Conservation (phyloP, 2,797 vertebrate genomes). For the Alauda arvensis region DNA sequence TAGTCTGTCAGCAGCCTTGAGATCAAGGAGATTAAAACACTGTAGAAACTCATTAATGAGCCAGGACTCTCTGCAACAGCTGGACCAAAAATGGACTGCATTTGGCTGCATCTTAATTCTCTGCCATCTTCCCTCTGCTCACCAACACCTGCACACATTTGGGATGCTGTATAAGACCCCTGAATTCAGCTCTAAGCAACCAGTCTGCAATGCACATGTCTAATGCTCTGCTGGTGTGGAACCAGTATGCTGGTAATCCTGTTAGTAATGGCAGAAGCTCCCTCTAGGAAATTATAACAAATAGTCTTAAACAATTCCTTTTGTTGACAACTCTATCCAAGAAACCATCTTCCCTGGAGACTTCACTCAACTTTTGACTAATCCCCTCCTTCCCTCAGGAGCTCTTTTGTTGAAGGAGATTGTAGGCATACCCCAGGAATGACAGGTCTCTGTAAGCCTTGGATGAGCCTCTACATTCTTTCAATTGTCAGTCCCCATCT, state of each 20-base stretch:
- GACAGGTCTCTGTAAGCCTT: conserved; percentile 51
- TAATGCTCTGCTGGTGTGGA: conserved; percentile 47
- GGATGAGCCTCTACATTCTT: conserved; percentile 54
- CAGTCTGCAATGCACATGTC: conserved; percentile 29
- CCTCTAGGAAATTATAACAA: conserved; percentile 61
- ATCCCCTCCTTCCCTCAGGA: conserved; percentile 64
- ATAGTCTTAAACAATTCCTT: conserved; percentile 67
- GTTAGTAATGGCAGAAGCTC: conserved; percentile 55
- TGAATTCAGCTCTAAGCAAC: conserved; percentile 52
- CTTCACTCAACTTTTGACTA: conserved; percentile 65
- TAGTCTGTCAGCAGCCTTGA: conserved; percentile 20
- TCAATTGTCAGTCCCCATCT: conserved; percentile 54
- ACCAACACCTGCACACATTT: conserved; percentile 43
- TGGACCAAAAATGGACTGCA: conserved; percentile 8
- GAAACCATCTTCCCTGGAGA: conserved; percentile 67
- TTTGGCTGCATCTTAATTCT: conserved; percentile 22
- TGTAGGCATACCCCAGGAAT: conserved; percentile 54
- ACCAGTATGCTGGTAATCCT: conserved; percentile 54
- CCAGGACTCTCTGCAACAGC: not conserved
- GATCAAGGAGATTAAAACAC: conserved; percentile 39
- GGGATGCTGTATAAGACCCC: conserved; percentile 15
- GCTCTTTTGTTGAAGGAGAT: conserved; percentile 62
- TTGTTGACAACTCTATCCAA: conserved; percentile 71
- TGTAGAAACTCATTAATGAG: conserved; percentile 10
- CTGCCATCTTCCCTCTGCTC: conserved; percentile 24